These are phyloP conservation scores for Phlogophora meticulosa DNA, from an alignment of 2,888 invertebrate species.

Conservation along the genomic window DNA sequence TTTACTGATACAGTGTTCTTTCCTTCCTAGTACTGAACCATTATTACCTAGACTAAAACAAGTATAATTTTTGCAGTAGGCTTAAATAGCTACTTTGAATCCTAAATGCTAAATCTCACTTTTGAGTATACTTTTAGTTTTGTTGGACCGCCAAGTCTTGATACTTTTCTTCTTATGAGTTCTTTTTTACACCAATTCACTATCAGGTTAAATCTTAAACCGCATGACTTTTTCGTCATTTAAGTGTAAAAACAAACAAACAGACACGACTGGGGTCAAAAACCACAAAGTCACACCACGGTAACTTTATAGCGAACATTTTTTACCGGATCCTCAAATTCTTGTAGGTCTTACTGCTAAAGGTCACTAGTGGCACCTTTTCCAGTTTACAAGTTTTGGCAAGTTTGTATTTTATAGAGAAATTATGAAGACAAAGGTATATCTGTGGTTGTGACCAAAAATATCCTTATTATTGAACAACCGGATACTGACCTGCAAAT, in stretches of 20 bases:
- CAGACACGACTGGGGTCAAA: constrained; percentile 49
- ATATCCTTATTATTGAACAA: too few species aligned
- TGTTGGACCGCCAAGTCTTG: constrained; percentile 2
- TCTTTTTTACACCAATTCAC: constrained; percentile 18
- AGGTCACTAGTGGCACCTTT: constrained; percentile 67
- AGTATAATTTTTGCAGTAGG: not conserved
- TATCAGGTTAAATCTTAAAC: constrained; percentile 11
- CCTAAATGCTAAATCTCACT: not conserved
- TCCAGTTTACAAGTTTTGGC: constrained; percentile 14
- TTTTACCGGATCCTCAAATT: constrained; percentile 42
- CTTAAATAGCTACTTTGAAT: not conserved
- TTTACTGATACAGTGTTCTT: constrained; percentile 9
- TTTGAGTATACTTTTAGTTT: not conserved
- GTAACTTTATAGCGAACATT: constrained; percentile 44
- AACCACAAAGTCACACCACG: constrained; percentile 60
- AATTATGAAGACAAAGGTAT: too few species aligned
- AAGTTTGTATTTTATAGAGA: too few species aligned
- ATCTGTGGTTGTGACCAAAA: too few species aligned
- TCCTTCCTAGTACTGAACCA: constrained; percentile 17
- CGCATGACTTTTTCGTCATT: constrained; percentile 45
- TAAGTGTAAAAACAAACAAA: constrained; percentile 50
- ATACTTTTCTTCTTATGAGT: constrained; percentile 20
- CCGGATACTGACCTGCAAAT: too few species aligned
- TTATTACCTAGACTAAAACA: not conserved
- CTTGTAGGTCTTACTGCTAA: constrained; percentile 9